A percentile compares a stretch with the other conserved stretches of the same genome.
Conservation (phyloP, 2,888 invertebrate genomes). For the Herminia tarsipennalis region DNA sequence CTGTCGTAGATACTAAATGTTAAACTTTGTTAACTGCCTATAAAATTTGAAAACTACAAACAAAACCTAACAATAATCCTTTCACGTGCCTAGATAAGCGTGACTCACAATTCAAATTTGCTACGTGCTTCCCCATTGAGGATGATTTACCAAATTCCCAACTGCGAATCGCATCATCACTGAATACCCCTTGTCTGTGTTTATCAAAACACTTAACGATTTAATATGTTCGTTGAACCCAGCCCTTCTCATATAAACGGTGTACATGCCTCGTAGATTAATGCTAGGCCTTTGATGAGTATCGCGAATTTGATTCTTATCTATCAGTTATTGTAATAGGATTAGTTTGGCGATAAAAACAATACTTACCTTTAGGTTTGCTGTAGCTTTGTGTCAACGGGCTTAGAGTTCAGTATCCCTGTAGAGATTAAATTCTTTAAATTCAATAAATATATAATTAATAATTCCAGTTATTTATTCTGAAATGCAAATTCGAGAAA, state of each 20-base stretch:
- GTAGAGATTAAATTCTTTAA: no score
- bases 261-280: conserved; percentile 64
- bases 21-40: conserved; percentile 2
- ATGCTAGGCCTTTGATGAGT: conserved; percentile 46
- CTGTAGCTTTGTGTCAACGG: no score
- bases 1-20: conserved; percentile 2
- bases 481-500: no score
- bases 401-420: no score
- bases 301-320: conserved; percentile 42
- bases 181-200: conserved; percentile 76
- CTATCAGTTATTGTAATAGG: conserved; percentile 35
- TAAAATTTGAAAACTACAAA: conserved; percentile 24
- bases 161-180: conserved; percentile 73
- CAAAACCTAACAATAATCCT: conserved; percentile 22
- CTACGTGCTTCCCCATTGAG: conserved; percentile 64
- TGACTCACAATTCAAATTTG: conserved; percentile 47
- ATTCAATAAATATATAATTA: no score
- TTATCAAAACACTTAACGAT: conserved; percentile 85
- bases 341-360: conserved; percentile 25
- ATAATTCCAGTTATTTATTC: no score
- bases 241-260: conserved; percentile 60
- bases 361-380: conserved; percentile 2
- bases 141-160: conserved; percentile 76
- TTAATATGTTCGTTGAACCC: conserved; percentile 81
- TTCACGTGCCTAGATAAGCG: conserved; percentile 35